phyloP scores from a whole-genome alignment of 2,797 vertebrate species.

The Notolabrus celidotus region DNA sequence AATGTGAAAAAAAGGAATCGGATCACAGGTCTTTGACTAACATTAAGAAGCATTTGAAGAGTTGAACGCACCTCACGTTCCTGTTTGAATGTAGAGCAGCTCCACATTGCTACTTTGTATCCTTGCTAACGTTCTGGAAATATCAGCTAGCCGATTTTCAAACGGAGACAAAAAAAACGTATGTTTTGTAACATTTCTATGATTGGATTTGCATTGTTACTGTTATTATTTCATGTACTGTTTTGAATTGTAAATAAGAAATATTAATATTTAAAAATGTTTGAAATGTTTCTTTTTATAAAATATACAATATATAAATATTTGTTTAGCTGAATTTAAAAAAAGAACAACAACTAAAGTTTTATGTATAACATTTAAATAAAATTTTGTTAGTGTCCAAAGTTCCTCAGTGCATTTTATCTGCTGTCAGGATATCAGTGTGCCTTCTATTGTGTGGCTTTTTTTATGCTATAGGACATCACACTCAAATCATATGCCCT shows the following conservation, averaged over 20 bases:
- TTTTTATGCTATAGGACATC: background rate
- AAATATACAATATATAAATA: slow-evolving; percentile 86
- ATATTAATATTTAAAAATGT: slow-evolving; percentile 96
- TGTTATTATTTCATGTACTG: slow-evolving; percentile 90
- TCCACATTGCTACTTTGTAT: slow-evolving; percentile 82
- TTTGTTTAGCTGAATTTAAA: slow-evolving; percentile 86
- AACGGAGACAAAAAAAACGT: slow-evolving; percentile 82
- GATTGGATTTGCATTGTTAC: slow-evolving; percentile 84
- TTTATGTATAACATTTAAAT: slow-evolving; percentile 96
- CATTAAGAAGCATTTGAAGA: slow-evolving; percentile 35
- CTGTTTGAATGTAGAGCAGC: slow-evolving; percentile 86
- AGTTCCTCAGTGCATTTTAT: slow-evolving; percentile 16
- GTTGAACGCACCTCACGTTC: slow-evolving; percentile 79
- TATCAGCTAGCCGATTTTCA: slow-evolving; percentile 88
- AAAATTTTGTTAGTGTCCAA: slow-evolving; percentile 85
- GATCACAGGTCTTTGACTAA: slow-evolving; percentile 48
- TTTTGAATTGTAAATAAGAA: slow-evolving; percentile 99
- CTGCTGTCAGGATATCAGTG: background rate
- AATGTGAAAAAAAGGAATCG: slow-evolving; percentile 52
- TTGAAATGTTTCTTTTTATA: slow-evolving; percentile 85
- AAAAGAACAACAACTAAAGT: slow-evolving; percentile 87
- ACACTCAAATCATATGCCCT: background rate
- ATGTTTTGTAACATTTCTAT: slow-evolving; percentile 95
- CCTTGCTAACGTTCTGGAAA: slow-evolving; percentile 76
- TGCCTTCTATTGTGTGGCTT: no score